phyloP scores from a whole-genome alignment of 2,888 invertebrate species.

The Ditula angustiorana region DNA sequence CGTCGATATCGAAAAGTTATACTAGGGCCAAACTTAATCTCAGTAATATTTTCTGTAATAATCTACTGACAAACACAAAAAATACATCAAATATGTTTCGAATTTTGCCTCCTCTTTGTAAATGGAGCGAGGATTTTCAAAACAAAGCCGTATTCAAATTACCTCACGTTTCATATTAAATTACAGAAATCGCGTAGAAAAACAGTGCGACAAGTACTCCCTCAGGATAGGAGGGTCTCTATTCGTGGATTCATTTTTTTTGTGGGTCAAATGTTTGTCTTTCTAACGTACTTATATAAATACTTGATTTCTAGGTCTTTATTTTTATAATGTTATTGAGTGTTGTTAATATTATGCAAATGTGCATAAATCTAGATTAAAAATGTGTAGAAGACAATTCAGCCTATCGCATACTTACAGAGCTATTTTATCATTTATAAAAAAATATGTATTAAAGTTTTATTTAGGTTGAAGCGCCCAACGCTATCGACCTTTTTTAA shows the following conservation, averaged over 20 bases:
- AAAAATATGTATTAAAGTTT: too few species aligned
- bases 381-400: too few species aligned
- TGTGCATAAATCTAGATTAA: too few species aligned
- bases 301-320: neutral
- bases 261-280: neutral
- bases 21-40: too few species aligned
- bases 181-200: slow-evolving; percentile 48
- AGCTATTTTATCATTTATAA: too few species aligned
- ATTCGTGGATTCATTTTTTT: slow-evolving; percentile 48
- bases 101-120: neutral
- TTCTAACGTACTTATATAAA: neutral
- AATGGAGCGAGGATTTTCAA: neutral
- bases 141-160: slow-evolving; percentile 50
- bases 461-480: too few species aligned
- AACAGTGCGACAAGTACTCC: slow-evolving; percentile 47
- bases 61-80: neutral
- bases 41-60: too few species aligned
- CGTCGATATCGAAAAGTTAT: too few species aligned
- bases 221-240: slow-evolving; percentile 53
- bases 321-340: too few species aligned
- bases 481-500: too few species aligned
- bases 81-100: neutral
- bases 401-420: too few species aligned
- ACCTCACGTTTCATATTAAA: slow-evolving; percentile 71
- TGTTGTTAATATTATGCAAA: too few species aligned